Evolutionary conservation across 2,113 vertebrate species (phyloP), one percentile per base, ranked within the genome.

Genomic region (Phrynosoma blainvillii): DNA sequence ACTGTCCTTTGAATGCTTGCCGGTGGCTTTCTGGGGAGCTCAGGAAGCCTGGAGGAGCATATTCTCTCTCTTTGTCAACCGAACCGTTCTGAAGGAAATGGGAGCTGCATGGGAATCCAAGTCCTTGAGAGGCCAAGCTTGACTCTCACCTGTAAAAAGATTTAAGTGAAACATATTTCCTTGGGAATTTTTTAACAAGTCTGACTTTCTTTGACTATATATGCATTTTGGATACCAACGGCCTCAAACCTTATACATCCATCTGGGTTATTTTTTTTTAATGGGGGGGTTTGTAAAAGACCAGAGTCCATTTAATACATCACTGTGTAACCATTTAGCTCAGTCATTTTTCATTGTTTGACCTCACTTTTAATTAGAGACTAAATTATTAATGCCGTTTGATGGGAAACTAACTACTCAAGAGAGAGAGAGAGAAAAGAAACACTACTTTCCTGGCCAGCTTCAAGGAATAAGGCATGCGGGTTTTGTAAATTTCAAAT

Each of bases 311-410:
- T 94, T 94, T 92, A 93, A 94, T 93, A 94, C 92, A 94, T 97
- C 93, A 88, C 91, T 47, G 92, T 32, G 91, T 93, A 94, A 94
- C 95, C 84, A 94, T 94, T 96, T 94, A 96, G 90, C 92, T 94
- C 95, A 94, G 95, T 94, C 95, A 94, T 97, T 97, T 96, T 95
- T 97, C 97, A 97, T 96, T 95, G 95, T 97, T 97, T 97, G 97
- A 97, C 96, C 97, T 97, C 96, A 97, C 96, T 97, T 98, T 97
- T 98, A 97, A 98, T 97, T 97, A 97, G 97, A 97, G 97, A 94
- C 95, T 97, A 96, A 97, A 97, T 97, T 97, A 97, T 97, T 97
- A 97, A 97, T 97, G 96, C 94, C 87, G 7, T 94, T 94, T 95
- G 96, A 96, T 96, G 96, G 96, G 95, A 96, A 96, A 95, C 90